Evolutionary conservation across 1,140 invertebrate species (phyloP), one percentile per base, ranked within the genome.

Genomic region (Leptopilina clavipes): DNA sequence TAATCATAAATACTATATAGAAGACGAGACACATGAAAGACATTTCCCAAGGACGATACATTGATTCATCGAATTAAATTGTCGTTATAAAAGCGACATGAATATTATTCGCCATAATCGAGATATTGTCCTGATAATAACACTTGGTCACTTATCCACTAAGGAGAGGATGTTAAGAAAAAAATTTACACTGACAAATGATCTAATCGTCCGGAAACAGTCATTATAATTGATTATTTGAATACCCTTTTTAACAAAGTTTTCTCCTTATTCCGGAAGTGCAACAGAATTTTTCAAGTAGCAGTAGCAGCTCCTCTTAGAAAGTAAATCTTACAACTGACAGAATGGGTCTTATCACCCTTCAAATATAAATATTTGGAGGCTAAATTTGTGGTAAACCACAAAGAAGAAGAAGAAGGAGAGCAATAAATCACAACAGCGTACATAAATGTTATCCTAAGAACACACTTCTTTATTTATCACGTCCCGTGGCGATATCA

Each of bases 1-100:
- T n/a, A n/a, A n/a, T n/a, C n/a, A n/a, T n/a, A n/a, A n/a, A n/a
- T n/a, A n/a, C n/a, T n/a, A n/a, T n/a, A 83, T 76, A 80, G 76
- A 73, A 81, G 18, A 70, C 71, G 70, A 73, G 54, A 73, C 70
- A 52, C 40, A 54, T 70, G 76, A 77, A 72, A 19, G 70, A 70
- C 70, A 18, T 75, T 76, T 59, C 56, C 40, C 43, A 31, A 78
- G 25, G 72, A 11, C n/a, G 72, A 52, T 43, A 70, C 71, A 74
- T 80, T 79, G 80, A 40, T 40, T 81, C n/a, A n/a, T n/a, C 78
- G 76, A 84, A 80, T 86, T 83, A 78, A 86, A 81, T 25, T 70
- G 48, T 17, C 54, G 44, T 31, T 70, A 84, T 79, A 85, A 83
- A 86, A 40, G 37, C 37, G 76, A 65, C 71, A 54, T 54, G 65